phyloP scores from a whole-genome alignment of 2,113 vertebrate species.

The Merops nubicus region DNA sequence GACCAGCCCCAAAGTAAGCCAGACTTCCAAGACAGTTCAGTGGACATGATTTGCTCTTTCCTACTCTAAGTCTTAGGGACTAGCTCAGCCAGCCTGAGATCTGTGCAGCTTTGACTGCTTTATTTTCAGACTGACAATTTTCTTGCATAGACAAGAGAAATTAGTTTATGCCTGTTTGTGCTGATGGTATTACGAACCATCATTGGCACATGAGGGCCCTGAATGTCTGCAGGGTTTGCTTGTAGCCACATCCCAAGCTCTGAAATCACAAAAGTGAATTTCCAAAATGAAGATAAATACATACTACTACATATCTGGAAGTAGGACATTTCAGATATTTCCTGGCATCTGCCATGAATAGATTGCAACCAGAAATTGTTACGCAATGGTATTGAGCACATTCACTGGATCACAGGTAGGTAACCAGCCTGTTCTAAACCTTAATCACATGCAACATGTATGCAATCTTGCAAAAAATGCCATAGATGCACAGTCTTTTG shows the following conservation, averaged over 20 bases:
- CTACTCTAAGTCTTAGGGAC: neutral
- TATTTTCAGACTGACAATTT: neutral
- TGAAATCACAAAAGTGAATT: neutral
- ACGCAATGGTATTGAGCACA: neutral
- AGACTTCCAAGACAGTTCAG: neutral
- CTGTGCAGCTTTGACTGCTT: neutral
- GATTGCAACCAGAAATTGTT: neutral
- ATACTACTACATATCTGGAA: neutral
- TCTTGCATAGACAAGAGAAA: neutral
- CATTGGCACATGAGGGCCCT: neutral
- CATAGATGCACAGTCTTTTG: neutral
- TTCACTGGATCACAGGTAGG: neutral
- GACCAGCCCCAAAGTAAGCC: neutral
- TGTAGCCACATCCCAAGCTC: neutral
- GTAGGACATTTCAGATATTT: neutral
- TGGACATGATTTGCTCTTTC: neutral
- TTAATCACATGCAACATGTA: accelerated
- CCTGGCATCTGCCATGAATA: neutral
- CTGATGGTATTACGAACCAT: neutral
- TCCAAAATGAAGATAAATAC: neutral
- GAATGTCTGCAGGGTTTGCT: neutral
- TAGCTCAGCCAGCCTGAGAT: neutral
- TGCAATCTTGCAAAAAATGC: neutral
- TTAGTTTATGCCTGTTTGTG: neutral
- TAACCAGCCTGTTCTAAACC: neutral